Conservation (phyloP, 2,888 invertebrate genomes). For the Nemurella pictetii region DNA sequence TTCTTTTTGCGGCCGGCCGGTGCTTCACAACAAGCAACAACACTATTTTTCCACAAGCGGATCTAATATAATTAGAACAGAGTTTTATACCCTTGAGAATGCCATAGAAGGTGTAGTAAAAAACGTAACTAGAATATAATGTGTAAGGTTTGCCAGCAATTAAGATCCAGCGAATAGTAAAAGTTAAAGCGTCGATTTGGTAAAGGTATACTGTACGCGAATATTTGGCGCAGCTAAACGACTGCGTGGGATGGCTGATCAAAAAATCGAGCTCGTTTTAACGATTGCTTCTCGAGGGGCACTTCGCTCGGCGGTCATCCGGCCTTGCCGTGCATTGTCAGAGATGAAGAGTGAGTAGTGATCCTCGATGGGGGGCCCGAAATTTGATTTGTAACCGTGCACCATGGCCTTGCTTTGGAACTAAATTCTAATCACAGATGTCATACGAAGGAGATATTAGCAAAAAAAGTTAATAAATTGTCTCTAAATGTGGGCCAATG, state of each 20-base stretch:
- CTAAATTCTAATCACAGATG: neutral
- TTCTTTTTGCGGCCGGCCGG: neutral
- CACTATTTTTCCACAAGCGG: conserved; percentile 9
- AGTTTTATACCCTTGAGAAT: conserved; percentile 16
- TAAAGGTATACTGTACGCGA: too few species aligned
- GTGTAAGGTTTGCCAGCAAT: conserved; percentile 26
- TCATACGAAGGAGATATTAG: neutral
- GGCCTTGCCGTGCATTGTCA: conserved; percentile 21
- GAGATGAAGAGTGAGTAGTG: neutral
- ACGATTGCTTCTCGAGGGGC: neutral
- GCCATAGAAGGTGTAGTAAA: conserved; percentile 14
- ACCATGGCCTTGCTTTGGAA: conserved; percentile 17
- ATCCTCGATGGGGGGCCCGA: conserved; percentile 19
- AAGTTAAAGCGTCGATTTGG: conserved; percentile 7
- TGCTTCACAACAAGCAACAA: neutral
- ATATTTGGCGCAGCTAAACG: neutral
- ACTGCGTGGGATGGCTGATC: conserved; percentile 6
- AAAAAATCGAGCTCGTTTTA: neutral
- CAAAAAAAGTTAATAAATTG: neutral
- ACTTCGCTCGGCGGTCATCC: neutral
- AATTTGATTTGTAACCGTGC: conserved; percentile 22
- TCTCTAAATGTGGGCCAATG: neutral
- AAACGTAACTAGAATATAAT: conserved; percentile 17
- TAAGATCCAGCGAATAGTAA: conserved; percentile 12
- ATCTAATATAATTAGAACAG: conserved; percentile 25